Conservation (phyloP, 1,140 invertebrate genomes). For the Pachyrhynchus sulphureomaculatus region DNA sequence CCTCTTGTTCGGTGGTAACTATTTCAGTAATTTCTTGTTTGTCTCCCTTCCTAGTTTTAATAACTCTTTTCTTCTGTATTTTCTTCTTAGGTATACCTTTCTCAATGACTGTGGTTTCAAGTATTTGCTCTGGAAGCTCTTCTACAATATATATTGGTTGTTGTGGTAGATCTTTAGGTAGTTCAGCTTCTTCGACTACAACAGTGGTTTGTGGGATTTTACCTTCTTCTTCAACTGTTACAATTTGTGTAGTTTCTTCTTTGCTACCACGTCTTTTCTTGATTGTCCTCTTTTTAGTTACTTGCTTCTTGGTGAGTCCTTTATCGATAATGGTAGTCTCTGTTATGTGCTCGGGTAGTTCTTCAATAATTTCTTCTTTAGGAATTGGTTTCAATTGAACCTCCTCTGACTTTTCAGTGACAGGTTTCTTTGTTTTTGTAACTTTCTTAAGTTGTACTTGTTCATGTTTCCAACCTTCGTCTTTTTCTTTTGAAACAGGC, state of each 20-base stretch:
- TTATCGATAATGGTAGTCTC: slow-evolving; percentile 42
- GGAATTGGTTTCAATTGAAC: slow-evolving; percentile 40
- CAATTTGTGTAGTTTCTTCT: slow-evolving; percentile 42
- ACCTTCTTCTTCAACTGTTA: slow-evolving; percentile 47
- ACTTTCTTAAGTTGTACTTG: slow-evolving; percentile 41
- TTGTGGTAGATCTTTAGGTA: slow-evolving; percentile 6
- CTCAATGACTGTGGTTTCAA: slow-evolving; percentile 42
- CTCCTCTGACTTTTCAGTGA: slow-evolving; percentile 40
- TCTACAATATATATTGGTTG: slow-evolving; percentile 35
- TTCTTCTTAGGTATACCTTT: slow-evolving; percentile 42
- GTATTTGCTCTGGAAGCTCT: slow-evolving; percentile 46
- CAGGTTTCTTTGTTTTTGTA: slow-evolving; percentile 23
- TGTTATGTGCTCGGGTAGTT: slow-evolving; percentile 34
- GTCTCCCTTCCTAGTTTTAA: slow-evolving; percentile 51
- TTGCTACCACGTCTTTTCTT: slow-evolving; percentile 41
- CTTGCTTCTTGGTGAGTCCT: slow-evolving; percentile 38
- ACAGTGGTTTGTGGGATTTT: slow-evolving; percentile 46
- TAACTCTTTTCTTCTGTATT: slow-evolving; percentile 43
- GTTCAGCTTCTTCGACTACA: slow-evolving; percentile 31
- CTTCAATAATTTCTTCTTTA: slow-evolving; percentile 24
- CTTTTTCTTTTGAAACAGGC: slow-evolving; percentile 38
- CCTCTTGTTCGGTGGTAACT: slow-evolving; percentile 45
- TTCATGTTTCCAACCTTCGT: slow-evolving; percentile 40
- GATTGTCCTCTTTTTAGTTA: slow-evolving; percentile 39
- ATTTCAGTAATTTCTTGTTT: slow-evolving; percentile 47